Percentiles rank a stretch among this genome's conserved stretches.
phyloP scores from a whole-genome alignment of 1,140 invertebrate genomes.

The Eumaeus atala region DNA sequence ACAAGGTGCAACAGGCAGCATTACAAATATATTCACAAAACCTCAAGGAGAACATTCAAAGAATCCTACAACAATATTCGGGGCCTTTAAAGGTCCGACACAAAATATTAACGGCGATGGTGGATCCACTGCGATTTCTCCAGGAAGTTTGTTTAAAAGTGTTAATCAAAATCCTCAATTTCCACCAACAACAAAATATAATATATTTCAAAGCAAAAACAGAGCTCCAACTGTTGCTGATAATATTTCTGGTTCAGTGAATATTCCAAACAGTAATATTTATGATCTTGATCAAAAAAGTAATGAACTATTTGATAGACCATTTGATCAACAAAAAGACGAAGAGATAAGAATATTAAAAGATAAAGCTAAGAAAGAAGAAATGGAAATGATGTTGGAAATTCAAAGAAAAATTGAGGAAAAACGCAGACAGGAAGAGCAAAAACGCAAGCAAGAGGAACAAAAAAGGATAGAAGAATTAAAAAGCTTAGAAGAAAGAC shows the following conservation, averaged over 20 bases:
- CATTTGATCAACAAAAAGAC: constrained; percentile 27
- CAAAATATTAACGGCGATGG: constrained; percentile 17
- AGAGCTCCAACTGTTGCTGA: constrained; percentile 44
- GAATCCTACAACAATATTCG: constrained; percentile 38
- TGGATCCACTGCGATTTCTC: constrained; percentile 32
- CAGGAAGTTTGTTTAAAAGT: constrained; percentile 56
- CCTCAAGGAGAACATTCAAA: constrained; percentile 20
- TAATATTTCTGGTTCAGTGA: constrained; percentile 50
- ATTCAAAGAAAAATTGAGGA: constrained; percentile 14
- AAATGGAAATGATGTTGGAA: constrained; percentile 12
- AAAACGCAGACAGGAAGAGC: constrained; percentile 28
- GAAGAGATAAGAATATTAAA: constrained; percentile 29
- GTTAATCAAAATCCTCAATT: constrained; percentile 29
- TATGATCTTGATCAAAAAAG: constrained; percentile 49
- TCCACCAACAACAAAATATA: constrained; percentile 32
- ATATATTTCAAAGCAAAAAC: constrained; percentile 58
- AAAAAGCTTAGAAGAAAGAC: constrained; percentile 43
- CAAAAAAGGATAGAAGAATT: constrained; percentile 26
- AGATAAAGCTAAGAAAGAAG: constrained; percentile 22
- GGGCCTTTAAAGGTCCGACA: constrained; percentile 31
- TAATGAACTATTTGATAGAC: constrained; percentile 22
- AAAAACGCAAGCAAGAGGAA: constrained; percentile 29
- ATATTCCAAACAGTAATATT: constrained; percentile 27
- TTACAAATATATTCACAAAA: constrained; percentile 32
- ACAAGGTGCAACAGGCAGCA: constrained; percentile 24